Base-by-base conservation (phyloP, 2,797 vertebrate species). In the Pterois miles region DNA sequence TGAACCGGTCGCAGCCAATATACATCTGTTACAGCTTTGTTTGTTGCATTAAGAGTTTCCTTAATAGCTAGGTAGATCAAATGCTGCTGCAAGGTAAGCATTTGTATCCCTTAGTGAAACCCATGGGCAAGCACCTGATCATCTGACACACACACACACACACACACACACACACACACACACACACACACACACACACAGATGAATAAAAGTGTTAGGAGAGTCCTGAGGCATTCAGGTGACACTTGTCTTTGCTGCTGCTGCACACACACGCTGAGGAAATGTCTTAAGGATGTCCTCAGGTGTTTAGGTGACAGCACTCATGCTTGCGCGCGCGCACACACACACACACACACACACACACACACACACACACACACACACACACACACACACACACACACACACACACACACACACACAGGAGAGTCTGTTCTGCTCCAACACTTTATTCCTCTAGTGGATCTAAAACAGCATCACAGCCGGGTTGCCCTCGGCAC, bases 201-300 rank as follows among this genome's bases (percentile, higher is more conserved):
- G 34, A 72, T 33, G 31, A 66, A 71, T 50, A 77, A 75, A 69
- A 22, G 56, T 7, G 46, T 78, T 40, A 60, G 20, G 23, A 53
- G 48, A 82, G 46, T 83, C 85, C 74, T 59, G 69, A 20, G 63
- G 85, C 67, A 54, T 86, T 84, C 80, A 86, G 80, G 68, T 88
- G 71, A 77, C 36, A 69, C 69, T 65, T 57, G 34, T 65, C 53
- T 63, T 57, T 70, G 40, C 27, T 29, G 43, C 33, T 7, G 16
- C 65, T 20, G 38, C 16, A 52, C 33, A 53, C 16, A 43, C 50
- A 59, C 23, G 50, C 36, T 23, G 8, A 59, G n/a, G 65, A 65
- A 71, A 72, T 75, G 65, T 73, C 64, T 76, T 59, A 43, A 63
- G 60, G 68, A 72, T 72, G 65, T 79, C 74, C 34, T 81, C 33